Evolutionary conservation across 2,888 invertebrate species (phyloP).

Genomic region (Andrena minutula): DNA sequence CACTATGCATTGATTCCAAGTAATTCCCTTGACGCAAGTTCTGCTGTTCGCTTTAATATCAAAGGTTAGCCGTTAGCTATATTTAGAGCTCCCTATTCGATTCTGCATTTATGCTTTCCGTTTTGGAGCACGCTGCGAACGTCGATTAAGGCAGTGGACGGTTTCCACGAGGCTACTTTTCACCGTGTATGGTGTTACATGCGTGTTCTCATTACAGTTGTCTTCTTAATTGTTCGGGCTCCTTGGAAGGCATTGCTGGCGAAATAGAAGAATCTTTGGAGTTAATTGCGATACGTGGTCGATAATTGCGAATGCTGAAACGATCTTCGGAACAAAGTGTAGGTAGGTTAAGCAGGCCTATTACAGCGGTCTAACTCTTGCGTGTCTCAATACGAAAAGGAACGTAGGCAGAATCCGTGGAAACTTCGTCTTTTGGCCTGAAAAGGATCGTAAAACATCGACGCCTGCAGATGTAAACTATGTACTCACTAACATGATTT

Average conservation of each 20-base stretch:
- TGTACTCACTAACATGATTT: no score
- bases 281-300: background rate
- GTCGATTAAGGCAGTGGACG: conserved; percentile 11
- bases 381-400: background rate
- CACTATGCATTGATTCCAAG: no score
- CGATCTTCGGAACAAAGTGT: background rate
- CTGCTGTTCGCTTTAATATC: background rate
- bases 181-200: background rate
- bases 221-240: conserved; percentile 6
- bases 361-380: background rate
- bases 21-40: background rate
- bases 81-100: background rate
- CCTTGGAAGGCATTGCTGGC: conserved; percentile 6
- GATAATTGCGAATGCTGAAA: background rate
- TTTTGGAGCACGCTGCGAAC: background rate
- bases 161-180: background rate
- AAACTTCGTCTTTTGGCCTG: no score
- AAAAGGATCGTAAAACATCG: no score
- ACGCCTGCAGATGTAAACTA: no score
- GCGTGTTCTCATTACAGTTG: background rate
- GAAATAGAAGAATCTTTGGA: background rate
- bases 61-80: background rate
- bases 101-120: background rate
- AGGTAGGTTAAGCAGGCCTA: no score
- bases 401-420: no score